Evolutionary conservation across 2,113 vertebrate genomes (phyloP), one percentile per base, ranked within the genome.

Genomic region (Junco hyemalis): DNA sequence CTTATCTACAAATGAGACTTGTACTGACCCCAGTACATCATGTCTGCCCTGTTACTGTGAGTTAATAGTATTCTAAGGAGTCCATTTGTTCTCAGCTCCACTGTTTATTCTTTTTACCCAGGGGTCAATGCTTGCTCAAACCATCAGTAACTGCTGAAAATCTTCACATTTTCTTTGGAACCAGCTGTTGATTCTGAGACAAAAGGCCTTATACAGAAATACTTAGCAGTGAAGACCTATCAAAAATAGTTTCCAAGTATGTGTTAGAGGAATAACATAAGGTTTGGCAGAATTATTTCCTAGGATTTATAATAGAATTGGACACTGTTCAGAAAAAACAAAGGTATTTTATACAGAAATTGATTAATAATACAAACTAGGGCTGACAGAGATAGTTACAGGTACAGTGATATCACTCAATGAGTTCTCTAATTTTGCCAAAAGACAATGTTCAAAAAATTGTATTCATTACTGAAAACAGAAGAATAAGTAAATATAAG

Each of bases 61-160:
- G n/a, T 92, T 92, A 93, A 83, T 93, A 42, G 45, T n/a, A 56
- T 81, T 79, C 83, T 57, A 61, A 95, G 61, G 42, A 72, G 24
- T 83, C 23, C 10, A 91, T 94, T 92, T 93, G 6, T 95, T 88
- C 66, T 83, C 74, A 90, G 18, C 33, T 93, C 40, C 26, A 19
- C 59, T 94, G 65, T 95, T 95, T 95, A 70, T 97, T 90, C 85
- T 71, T 81, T 83, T 84, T 68, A 57, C 48, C 35, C 82, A 93
- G 77, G 90, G 85, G 80, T 91, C 81, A 88, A 21, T 70, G 83
- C 28, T 74, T 83, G 54, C 38, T 90, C 50, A 89, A 92, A 78
- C 50, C 22, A 15, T 50, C 50, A 83, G 26, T 26, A 78, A 73
- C 65, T 69, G 36, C 25, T 78, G 44, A 80, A 93, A 76, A 76